These are phyloP conservation scores for Catonia carolina DNA, from an alignment of 2,888 invertebrate genomes.

Conservation along the genomic window DNA sequence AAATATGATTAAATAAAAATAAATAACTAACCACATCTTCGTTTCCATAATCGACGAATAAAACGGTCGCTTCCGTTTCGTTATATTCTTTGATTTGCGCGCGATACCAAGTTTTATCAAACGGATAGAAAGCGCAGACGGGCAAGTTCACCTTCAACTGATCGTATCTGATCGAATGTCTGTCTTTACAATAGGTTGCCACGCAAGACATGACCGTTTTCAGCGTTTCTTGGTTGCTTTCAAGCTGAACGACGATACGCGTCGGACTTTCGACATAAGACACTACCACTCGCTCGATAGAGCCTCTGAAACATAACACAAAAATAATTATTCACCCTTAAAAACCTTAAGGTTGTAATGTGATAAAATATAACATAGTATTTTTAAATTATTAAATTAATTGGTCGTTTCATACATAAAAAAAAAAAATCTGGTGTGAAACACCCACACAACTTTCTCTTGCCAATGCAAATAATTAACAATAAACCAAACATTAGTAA, in stretches of 20 bases:
- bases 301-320: constrained; percentile 29
- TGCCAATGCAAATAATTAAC: no score
- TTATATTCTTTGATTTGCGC: constrained; percentile 64
- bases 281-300: constrained; percentile 50
- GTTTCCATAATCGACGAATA: constrained; percentile 95
- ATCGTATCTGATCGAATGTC: constrained; percentile 34
- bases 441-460: no score
- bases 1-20: neutral
- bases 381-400: no score
- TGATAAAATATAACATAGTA: neutral
- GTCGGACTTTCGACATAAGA: constrained; percentile 62
- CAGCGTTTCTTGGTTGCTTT: constrained; percentile 53
- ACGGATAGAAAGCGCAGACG: constrained; percentile 73
- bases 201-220: constrained; percentile 62
- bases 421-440: no score
- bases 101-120: constrained; percentile 84
- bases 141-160: constrained; percentile 55
- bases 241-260: constrained; percentile 67
- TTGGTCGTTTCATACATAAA: no score
- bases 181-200: constrained; percentile 43
- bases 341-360: no score
- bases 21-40: constrained; percentile 59
- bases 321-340: no score
- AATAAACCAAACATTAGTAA: no score
- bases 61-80: constrained; percentile 56